These are phyloP conservation scores for Epinotia nisella DNA, from an alignment of 2,888 invertebrate genomes.

Conservation along the genomic window DNA sequence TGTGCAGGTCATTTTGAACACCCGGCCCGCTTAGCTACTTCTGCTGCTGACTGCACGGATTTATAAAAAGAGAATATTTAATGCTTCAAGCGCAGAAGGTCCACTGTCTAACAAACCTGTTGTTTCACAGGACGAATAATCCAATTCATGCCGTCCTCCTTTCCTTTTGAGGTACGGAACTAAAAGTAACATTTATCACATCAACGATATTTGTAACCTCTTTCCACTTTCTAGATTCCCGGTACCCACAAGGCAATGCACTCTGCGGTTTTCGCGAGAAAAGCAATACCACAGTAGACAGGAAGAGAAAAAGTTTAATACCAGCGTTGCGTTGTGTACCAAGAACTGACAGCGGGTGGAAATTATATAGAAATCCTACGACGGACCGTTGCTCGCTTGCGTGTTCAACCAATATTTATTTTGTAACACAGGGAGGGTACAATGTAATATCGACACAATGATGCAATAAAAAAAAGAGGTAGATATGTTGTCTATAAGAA, in stretches of 20 bases:
- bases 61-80: too few relatives aligned
- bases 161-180: too few relatives aligned
- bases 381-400: slow-evolving; percentile 1
- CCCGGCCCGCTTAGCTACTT: too few relatives aligned
- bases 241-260: neutral
- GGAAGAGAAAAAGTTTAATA: slow-evolving; percentile 15
- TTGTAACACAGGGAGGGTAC: slow-evolving; percentile 4
- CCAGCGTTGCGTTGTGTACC: neutral
- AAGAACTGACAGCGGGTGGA: neutral
- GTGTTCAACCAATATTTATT: slow-evolving; percentile 9
- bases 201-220: neutral
- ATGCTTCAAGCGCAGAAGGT: too few relatives aligned
- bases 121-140: too few relatives aligned
- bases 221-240: neutral
- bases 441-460: neutral
- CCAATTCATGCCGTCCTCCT: too few relatives aligned
- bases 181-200: too few relatives aligned
- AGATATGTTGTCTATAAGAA: too few relatives aligned
- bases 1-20: too few relatives aligned
- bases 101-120: too few relatives aligned
- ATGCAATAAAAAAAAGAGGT: too few relatives aligned
- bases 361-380: slow-evolving; percentile 14
- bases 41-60: too few relatives aligned
- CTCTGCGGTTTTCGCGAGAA: neutral
- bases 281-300: neutral